These are phyloP conservation scores for Grantiella picta DNA, from an alignment of 2,113 vertebrate species.

Conservation along the genomic window DNA sequence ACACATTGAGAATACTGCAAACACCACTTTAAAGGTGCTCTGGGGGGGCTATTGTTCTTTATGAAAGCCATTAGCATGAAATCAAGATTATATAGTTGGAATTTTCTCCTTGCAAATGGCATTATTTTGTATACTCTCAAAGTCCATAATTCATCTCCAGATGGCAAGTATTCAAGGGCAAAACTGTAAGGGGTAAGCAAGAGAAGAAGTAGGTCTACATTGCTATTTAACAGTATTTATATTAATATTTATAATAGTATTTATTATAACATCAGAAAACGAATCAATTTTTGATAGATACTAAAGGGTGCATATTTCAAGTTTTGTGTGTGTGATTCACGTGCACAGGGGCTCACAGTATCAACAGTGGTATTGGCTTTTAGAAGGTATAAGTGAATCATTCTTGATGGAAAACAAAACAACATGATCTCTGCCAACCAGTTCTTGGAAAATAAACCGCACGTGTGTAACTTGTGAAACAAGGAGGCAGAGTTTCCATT, in stretches of 20 bases:
- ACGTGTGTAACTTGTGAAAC: neutral
- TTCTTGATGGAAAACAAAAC: slow-evolving; percentile 12
- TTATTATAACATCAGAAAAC: neutral
- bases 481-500: neutral
- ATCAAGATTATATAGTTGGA: neutral
- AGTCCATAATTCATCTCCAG: neutral
- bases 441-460: slow-evolving; percentile 22
- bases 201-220: neutral
- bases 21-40: neutral
- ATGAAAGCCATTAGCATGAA: neutral
- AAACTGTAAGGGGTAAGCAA: neutral
- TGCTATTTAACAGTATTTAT: neutral
- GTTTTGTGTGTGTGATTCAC: neutral
- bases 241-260: neutral
- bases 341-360: neutral
- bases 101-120: neutral
- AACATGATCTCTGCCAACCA: neutral
- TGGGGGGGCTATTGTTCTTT: neutral
- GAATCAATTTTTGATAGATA: neutral
- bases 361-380: neutral
- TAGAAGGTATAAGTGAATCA: neutral
- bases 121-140: neutral
- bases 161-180: neutral
- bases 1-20: neutral
- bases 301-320: neutral